Conservation (phyloP, 2,113 vertebrate genomes). For the Phylloscopus trochilus region DNA sequence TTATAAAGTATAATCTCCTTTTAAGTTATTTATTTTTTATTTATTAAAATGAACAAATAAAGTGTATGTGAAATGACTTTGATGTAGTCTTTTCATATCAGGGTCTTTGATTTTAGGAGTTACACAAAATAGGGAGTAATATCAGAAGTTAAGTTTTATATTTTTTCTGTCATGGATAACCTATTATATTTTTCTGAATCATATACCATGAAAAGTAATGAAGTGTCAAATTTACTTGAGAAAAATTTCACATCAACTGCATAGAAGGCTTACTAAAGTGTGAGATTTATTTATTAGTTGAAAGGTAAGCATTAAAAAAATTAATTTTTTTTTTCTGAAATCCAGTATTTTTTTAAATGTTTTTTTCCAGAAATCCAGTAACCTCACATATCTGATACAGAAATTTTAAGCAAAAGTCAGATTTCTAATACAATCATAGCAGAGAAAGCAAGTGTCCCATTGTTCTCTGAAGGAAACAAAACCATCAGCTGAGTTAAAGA, state of each 20-base stretch:
- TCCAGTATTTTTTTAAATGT: not conserved
- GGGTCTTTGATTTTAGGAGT: not conserved
- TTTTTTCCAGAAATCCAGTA: not conserved
- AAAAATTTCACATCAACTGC: not conserved
- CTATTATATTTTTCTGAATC: not conserved
- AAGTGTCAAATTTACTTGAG: not conserved
- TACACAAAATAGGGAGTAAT: not conserved
- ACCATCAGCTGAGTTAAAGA: not conserved
- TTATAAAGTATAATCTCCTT: not conserved
- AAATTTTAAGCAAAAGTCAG: not conserved
- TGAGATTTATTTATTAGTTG: not conserved
- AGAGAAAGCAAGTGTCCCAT: not conserved
- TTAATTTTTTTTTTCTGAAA: not conserved
- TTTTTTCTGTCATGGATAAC: not conserved
- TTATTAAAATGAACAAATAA: constrained; percentile 26
- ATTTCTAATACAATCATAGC: not conserved
- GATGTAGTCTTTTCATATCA: not conserved
- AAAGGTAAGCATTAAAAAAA: not conserved
- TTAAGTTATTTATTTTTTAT: not conserved
- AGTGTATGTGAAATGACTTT: constrained; percentile 34
- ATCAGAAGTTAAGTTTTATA: not conserved
- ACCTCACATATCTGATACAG: not conserved
- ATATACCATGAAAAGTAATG: not conserved
- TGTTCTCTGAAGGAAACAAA: not conserved
- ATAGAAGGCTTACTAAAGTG: not conserved